Conservation (phyloP, 2,797 vertebrate species). For the Arnoldichthys spilopterus region DNA sequence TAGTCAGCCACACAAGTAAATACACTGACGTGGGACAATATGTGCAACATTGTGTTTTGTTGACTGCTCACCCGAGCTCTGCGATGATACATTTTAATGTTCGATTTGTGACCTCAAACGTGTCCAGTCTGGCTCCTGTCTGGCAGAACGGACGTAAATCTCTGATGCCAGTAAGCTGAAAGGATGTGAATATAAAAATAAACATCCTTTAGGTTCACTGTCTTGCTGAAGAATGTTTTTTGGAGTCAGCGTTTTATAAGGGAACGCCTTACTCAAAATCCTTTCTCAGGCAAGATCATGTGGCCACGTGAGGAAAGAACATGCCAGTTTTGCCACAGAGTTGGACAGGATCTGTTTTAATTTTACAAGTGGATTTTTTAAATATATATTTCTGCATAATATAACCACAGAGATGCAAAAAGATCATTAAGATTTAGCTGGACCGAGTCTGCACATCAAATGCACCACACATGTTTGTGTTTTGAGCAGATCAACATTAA, state of each 20-base stretch:
- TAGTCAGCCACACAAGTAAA: background rate
- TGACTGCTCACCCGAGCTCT: background rate
- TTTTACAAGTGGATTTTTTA: background rate
- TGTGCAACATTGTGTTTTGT: background rate
- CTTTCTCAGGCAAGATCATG: slow-evolving; percentile 8
- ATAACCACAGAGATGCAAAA: too few relatives aligned
- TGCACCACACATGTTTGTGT: background rate
- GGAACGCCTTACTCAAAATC: slow-evolving; percentile 29
- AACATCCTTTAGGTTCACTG: slow-evolving; percentile 39
- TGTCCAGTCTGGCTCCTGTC: slow-evolving; percentile 9
- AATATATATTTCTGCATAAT: too few relatives aligned
- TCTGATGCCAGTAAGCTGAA: slow-evolving; percentile 28
- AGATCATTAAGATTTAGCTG: background rate
- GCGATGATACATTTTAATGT: background rate
- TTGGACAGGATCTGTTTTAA: background rate
- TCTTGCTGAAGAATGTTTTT: slow-evolving; percentile 21
- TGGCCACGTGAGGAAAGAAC: background rate
- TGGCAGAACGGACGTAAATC: slow-evolving; percentile 9
- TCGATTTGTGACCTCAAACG: slow-evolving; percentile 17
- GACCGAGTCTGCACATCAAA: background rate
- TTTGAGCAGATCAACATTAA: background rate
- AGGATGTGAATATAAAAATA: slow-evolving; percentile 37
- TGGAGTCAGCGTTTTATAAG: slow-evolving; percentile 2
- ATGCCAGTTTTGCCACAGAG: slow-evolving; percentile 3
- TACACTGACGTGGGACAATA: background rate